Evolutionary conservation across 2,888 invertebrate species (phyloP).

Genomic region (Endomychus coccineus): DNA sequence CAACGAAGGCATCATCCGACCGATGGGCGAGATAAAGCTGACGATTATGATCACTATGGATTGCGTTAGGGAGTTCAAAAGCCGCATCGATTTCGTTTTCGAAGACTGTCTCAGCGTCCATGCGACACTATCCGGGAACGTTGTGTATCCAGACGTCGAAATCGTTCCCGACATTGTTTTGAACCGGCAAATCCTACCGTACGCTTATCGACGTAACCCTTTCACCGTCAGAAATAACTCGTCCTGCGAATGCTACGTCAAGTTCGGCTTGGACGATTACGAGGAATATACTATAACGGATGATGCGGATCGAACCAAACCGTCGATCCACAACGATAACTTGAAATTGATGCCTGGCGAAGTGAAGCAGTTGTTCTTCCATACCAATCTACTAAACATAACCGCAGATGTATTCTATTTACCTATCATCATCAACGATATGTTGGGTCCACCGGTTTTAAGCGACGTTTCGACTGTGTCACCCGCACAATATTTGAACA

Average conservation of each 20-base stretch:
- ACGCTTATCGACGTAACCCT: conserved; percentile 30
- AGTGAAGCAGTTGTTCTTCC: conserved; percentile 35
- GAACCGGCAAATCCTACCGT: conserved; percentile 44
- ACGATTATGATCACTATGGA: conserved; percentile 21
- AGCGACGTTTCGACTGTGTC: conserved; percentile 17
- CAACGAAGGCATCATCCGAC: conserved; percentile 22
- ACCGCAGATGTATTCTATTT: conserved; percentile 52
- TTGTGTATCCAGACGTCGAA: conserved; percentile 47
- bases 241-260: conserved; percentile 25
- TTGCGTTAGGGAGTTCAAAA: conserved; percentile 20
- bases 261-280: conserved; percentile 35
- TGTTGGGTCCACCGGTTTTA: conserved; percentile 50
- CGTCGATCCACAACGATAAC: conserved; percentile 13
- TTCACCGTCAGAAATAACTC: conserved; percentile 36
- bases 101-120: conserved; percentile 42
- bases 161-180: conserved; percentile 48
- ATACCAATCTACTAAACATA: conserved; percentile 41
- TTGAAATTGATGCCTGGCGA: conserved; percentile 30
- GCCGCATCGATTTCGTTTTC: conserved; percentile 19
- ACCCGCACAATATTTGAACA: conserved; percentile 22
- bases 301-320: conserved; percentile 18
- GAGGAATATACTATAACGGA: conserved; percentile 37
- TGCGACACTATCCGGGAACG: conserved; percentile 45
- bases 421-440: conserved; percentile 52
- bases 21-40: conserved; percentile 26